Evolutionary conservation across 2,888 invertebrate species (phyloP).

Genomic region (Punctoribates punctum): DNA sequence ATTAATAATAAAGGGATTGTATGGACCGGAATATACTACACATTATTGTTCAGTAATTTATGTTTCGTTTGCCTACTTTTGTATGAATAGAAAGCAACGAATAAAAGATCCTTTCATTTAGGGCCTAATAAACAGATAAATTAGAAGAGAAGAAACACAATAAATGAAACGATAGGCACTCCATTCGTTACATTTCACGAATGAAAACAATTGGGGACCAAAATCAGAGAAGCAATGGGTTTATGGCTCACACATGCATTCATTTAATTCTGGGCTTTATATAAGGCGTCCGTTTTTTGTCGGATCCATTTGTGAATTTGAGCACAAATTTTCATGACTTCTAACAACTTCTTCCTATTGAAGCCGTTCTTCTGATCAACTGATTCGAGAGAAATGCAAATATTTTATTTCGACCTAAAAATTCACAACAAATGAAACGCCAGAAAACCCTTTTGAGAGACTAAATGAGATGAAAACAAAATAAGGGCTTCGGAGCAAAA

Average conservation of each 20-base stretch:
- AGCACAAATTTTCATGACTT: slow-evolving; percentile 8
- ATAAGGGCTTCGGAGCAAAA: no score
- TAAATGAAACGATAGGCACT: not conserved
- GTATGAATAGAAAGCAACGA: not conserved
- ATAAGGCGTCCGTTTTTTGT: not conserved
- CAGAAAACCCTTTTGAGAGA: not conserved
- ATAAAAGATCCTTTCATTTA: no score
- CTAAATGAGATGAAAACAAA: not conserved
- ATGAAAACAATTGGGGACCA: not conserved
- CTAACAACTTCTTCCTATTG: no score
- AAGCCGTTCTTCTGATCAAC: not conserved
- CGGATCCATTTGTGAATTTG: not conserved
- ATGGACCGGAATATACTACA: no score
- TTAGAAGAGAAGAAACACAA: not conserved
- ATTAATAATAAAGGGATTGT: no score
- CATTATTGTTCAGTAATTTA: no score
- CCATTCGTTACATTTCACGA: not conserved
- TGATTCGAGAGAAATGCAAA: not conserved
- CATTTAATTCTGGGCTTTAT: not conserved
- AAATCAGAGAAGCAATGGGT: not conserved
- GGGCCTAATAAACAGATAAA: not conserved
- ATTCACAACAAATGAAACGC: not conserved
- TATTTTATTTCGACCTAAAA: slow-evolving; percentile 2
- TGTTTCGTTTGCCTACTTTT: no score
- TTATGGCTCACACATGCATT: slow-evolving; percentile 9